These are phyloP conservation scores for Trichacis sp. DNA, from an alignment of 2,888 invertebrate genomes.

Conservation along the genomic window DNA sequence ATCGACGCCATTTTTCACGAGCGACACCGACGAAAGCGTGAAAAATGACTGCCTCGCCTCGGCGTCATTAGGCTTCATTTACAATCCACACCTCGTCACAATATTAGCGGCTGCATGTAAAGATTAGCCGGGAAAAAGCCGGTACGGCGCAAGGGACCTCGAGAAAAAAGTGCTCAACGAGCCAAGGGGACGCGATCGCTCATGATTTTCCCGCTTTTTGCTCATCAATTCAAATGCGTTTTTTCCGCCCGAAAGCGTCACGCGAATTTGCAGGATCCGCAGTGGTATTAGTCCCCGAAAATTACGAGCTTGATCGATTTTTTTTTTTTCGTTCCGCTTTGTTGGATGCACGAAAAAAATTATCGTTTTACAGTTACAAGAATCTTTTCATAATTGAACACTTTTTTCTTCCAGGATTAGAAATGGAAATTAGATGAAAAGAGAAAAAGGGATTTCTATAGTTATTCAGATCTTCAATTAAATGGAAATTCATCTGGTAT, in stretches of 20 bases:
- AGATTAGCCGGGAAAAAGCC: conserved; percentile 58
- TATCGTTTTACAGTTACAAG: too few species aligned
- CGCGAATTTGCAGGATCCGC: not conserved
- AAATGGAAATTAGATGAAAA: too few species aligned
- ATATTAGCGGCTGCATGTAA: conserved; percentile 51
- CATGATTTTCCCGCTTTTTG: conserved; percentile 60
- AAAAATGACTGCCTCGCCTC: conserved; percentile 56
- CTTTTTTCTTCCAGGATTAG: too few species aligned
- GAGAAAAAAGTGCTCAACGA: conserved; percentile 52
- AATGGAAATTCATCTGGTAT: too few species aligned
- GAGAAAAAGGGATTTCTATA: too few species aligned
- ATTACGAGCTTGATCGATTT: too few species aligned
- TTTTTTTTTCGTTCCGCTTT: too few species aligned
- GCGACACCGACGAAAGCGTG: conserved; percentile 45
- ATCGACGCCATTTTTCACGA: not conserved
- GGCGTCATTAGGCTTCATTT: conserved; percentile 64
- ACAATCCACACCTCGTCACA: conserved; percentile 65
- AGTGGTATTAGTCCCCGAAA: too few species aligned
- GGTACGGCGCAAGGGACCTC: conserved; percentile 59
- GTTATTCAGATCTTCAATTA: too few species aligned
- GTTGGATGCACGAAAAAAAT: too few species aligned
- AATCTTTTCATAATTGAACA: too few species aligned
- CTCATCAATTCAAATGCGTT: conserved; percentile 50
- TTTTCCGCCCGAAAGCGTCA: not conserved
- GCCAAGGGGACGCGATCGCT: conserved; percentile 51